Evolutionary conservation across 2,113 vertebrate genomes (phyloP).

Genomic region (Laticauda colubrina): DNA sequence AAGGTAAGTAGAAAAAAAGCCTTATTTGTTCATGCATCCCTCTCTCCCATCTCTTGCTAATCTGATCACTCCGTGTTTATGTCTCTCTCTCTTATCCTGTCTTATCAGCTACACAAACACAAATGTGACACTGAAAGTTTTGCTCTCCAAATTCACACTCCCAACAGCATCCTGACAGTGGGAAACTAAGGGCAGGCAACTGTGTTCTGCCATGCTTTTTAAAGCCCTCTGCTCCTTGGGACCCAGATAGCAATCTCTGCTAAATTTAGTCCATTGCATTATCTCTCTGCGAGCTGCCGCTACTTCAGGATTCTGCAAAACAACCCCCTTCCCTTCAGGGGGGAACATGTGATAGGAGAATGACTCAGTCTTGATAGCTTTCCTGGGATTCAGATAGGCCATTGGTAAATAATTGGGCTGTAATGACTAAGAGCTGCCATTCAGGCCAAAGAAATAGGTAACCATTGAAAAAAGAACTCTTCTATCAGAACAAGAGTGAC

Average conservation of each 20-base stretch:
- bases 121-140: constrained; percentile 5
- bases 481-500: constrained; percentile 51
- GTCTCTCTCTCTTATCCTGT: neutral
- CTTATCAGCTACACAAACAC: neutral
- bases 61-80: neutral
- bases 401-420: constrained; percentile 34
- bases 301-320: neutral
- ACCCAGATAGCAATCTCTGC: constrained; percentile 64
- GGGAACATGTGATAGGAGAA: constrained; percentile 34
- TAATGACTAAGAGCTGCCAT: constrained; percentile 14
- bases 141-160: neutral
- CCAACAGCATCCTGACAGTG: constrained; percentile 11
- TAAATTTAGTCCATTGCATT: constrained; percentile 69
- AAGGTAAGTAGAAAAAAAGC: neutral
- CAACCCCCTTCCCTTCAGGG: neutral
- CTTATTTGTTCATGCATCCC: neutral
- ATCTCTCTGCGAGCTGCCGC: constrained; percentile 14
- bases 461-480: constrained; percentile 32
- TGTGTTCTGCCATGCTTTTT: neutral
- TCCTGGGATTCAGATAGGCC: constrained; percentile 28
- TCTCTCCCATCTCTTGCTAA: neutral
- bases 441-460: constrained; percentile 32
- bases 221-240: constrained; percentile 47
- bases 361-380: constrained; percentile 55
- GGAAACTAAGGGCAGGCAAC: constrained; percentile 29